Evolutionary conservation across 2,888 invertebrate species (phyloP).

Genomic region (Eueremaeus valkanovi): DNA sequence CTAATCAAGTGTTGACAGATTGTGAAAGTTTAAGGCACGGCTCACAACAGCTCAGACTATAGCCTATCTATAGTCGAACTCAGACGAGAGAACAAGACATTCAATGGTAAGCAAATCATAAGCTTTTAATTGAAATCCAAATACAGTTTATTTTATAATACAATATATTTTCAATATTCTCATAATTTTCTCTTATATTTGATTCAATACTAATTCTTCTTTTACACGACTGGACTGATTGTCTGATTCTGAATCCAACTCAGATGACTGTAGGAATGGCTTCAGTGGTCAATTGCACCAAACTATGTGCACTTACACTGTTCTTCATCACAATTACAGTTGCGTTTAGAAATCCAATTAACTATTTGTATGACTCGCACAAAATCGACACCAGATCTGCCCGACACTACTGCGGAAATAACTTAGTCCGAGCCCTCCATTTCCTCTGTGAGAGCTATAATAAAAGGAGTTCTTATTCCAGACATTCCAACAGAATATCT

Average conservation of each 20-base stretch:
- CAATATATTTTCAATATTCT: too few species aligned
- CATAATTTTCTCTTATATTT: background rate
- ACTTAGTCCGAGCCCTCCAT: slow-evolving; percentile 11
- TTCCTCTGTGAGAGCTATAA: slow-evolving; percentile 29
- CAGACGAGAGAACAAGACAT: too few species aligned
- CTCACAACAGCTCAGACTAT: background rate
- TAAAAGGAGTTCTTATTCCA: background rate
- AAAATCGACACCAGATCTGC: background rate
- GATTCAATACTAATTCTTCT: background rate
- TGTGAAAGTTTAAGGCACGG: background rate
- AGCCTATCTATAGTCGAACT: background rate
- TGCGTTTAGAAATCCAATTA: background rate
- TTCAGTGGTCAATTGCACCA: background rate
- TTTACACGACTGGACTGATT: background rate
- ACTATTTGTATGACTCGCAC: background rate
- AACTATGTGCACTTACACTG: background rate
- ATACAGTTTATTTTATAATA: too few species aligned
- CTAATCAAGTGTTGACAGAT: background rate
- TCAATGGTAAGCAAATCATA: too few species aligned
- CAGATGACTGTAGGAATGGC: slow-evolving; percentile 10
- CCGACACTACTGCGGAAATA: slow-evolving; percentile 14
- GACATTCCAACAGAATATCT: background rate
- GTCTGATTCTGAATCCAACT: background rate
- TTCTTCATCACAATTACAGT: background rate
- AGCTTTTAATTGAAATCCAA: too few species aligned